phyloP scores from a whole-genome alignment of 1,140 invertebrate genomes.

The Whitmania pigra region DNA sequence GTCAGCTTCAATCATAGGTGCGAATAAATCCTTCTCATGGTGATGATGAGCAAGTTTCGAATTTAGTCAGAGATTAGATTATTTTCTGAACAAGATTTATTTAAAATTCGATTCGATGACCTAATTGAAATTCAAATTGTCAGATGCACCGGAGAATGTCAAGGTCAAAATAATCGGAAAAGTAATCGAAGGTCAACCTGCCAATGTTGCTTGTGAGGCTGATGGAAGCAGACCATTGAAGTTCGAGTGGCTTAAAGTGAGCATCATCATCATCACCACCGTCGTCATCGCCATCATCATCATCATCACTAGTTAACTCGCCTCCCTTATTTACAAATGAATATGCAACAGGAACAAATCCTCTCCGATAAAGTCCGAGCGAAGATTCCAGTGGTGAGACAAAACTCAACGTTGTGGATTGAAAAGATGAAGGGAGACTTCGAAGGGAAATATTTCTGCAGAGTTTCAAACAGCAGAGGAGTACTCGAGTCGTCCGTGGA shows the following conservation, averaged over 20 bases:
- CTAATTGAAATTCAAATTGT: neutral
- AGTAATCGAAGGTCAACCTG: neutral
- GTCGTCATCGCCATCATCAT: neutral
- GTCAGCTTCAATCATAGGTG: no score
- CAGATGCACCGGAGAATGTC: neutral
- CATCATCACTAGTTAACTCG: neutral
- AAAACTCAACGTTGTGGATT: neutral
- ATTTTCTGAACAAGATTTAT: no score
- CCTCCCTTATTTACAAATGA: neutral
- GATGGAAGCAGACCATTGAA: neutral
- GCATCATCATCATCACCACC: neutral
- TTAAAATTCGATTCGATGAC: no score
- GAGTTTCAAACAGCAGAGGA: slow-evolving; percentile 5
- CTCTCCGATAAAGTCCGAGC: neutral
- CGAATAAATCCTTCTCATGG: no score
- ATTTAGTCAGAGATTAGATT: no score
- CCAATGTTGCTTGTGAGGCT: neutral
- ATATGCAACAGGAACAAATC: slow-evolving; percentile 3
- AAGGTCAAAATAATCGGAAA: neutral
- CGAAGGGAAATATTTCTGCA: slow-evolving; percentile 8
- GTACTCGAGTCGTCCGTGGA: neutral
- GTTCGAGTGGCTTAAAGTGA: slow-evolving; percentile 9
- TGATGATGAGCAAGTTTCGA: no score
- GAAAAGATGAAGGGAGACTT: neutral
- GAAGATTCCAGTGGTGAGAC: neutral